Base-by-base conservation (phyloP, 2,888 invertebrate species). In the Bedellia somnulentella region DNA sequence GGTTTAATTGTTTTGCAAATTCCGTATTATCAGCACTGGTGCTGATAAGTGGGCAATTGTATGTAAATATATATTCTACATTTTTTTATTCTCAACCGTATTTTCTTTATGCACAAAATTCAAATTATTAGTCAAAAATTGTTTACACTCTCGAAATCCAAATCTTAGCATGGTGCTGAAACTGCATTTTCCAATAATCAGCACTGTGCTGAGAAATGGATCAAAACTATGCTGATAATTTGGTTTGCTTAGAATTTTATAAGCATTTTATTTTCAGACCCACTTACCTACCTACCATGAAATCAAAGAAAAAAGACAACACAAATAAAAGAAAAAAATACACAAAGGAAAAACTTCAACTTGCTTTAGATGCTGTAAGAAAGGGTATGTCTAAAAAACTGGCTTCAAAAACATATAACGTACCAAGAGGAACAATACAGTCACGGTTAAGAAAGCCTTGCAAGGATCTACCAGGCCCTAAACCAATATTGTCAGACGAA, bases 21-120 rank as follows among this genome's bases (percentile, higher is more conserved):
- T 38, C 29, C 36, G 37, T 37, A 39, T 35, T 39, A 37, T 34
- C 35, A 39, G 37, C 41, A 39, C 40, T 33, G 34, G 35, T 40
- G 36, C 40, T 39, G 36, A 37, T 37, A 39, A 36, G 34, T 37
- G 35, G 35, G 29, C 34, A 39, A 27, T 34, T 31, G 29, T 34
- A 34, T 35, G 22, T 35, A 36, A 37, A 36, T n/a, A n/a, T n/a
- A n/a, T n/a, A n/a, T n/a, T n/a, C n/a, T n/a, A n/a, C n/a, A n/a
- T n/a, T n/a, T n/a, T n/a, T n/a, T n/a, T n/a, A n/a, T n/a, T n/a
- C n/a, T n/a, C n/a, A n/a, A n/a, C n/a, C n/a, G n/a, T n/a, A n/a
- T n/a, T n/a, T n/a, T n/a, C n/a, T n/a, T n/a, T n/a, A n/a, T n/a
- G n/a, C 29, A 34, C 32, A 34, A 14, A 36, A 32, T 37, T 15